Evolutionary conservation across 1,140 invertebrate species (phyloP), one percentile per base, ranked within the genome.

Genomic region (Bombus waltoni): DNA sequence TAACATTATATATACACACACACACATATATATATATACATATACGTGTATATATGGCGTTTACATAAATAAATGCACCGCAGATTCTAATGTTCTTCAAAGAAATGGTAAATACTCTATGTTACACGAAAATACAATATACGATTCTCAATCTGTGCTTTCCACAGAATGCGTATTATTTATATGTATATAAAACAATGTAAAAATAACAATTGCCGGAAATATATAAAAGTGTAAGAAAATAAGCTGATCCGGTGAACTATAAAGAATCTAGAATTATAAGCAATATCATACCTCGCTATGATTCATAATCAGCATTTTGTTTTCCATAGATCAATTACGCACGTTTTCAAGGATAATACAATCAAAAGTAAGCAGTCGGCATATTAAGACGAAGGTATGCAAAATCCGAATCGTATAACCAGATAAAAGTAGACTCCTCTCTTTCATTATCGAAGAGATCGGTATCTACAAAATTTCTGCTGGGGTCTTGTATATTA

Each of bases 11-110:
- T 38, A 42, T 72, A 53, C 28, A 66, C n/a, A 42, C 47, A 53
- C 0, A 53, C 6, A 53, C 18, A 53, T 22, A 6, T 53, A 22
- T 22, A 53, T 53, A 53, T 53, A 70, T 28, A 40, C 5, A 70
- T 40, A 13, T 40, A 13, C 11, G 9, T 40, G 11, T 71, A 71
- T 11, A 15, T 71, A 28, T 66, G n/a, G 75, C 10, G 76, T 85
- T 38, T 42, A 71, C 22, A 75, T 68, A 81, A 80, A 70, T 90
- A 90, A 90, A 88, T 90, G 89, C 89, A 90, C 65, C 82, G 66
- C 66, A 71, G 71, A 28, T 71, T 76, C 38, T n/a, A 78, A 66
- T 59, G n/a, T 74, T 71, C 68, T 74, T 74, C 83, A 81, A 70
- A 78, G 77, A 68, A 80, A 76, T 68, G 35, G 38, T 68, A 59